Evolutionary conservation across 2,113 vertebrate species (phyloP), one percentile per base, ranked within the genome.

Genomic region (Lamprotornis superbus): DNA sequence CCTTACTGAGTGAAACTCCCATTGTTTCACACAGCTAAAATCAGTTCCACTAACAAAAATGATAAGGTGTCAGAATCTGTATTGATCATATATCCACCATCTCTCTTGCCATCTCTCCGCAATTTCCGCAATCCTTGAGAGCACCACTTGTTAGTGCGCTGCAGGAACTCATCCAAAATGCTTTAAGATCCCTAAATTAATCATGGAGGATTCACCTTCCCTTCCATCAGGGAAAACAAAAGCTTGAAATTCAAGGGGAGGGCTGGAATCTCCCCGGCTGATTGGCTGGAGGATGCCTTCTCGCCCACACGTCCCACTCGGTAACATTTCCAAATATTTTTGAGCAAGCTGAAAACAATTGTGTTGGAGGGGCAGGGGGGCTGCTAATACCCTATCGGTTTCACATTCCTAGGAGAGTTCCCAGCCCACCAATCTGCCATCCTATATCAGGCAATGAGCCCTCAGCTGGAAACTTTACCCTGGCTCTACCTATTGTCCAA

Each of bases 341-440:
- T 92, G 89, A 89, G 95, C 92, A 68, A 95, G 96, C 95, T 93
- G 96, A 95, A 96, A 95, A 97, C 96, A 96, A 96, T 92, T 44
- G 93, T 96, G 96, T 92, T 87, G 95, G 95, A 93, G 96, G 92
- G 87, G 95, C 90, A 92, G 84, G 80, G 82, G 79, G 69, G 49
- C 85, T 96, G 95, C 90, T 96, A 96, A 97, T 94, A 96, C 93
- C 96, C 90, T 96, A 96, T 96, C 94, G 5, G 61, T 96, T 95
- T 97, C 96, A 97, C 94, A 96, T 96, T 97, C 95, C 70, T 60
- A 96, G 92, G 95, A 96, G 94, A 95, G 90, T 44, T 96, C 95
- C 92, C 94, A 96, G 90, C 94, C 92, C 96, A 96, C 94, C 94
- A 7, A 89, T 95, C 49, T 49, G 76, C 80, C 11, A 60, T 61